Percentiles rank a stretch among this genome's conserved stretches.
Evolutionary conservation across 2,113 vertebrate genomes (phyloP).

Genomic region (Hippolais icterina): DNA sequence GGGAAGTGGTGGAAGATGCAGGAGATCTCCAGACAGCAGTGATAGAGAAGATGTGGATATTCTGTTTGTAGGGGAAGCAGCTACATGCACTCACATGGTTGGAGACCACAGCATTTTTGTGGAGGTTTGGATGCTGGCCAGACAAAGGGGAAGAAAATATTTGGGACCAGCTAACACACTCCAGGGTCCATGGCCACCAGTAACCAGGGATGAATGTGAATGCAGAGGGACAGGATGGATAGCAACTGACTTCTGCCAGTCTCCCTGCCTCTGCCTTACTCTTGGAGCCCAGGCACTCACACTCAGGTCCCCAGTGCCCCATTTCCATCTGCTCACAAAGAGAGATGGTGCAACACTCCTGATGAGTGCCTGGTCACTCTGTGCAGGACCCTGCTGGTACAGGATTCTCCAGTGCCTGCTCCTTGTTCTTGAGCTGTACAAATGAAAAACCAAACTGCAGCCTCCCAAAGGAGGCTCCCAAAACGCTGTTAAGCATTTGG

Average conservation of each 20-base stretch:
- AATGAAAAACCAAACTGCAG: not conserved
- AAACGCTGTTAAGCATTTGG: not conserved
- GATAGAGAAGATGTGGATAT: not conserved
- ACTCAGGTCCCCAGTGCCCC: not conserved
- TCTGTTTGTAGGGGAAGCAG: not conserved
- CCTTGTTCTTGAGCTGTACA: not conserved
- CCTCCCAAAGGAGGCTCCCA: not conserved
- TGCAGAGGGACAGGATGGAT: not conserved
- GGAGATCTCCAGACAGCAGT: not conserved
- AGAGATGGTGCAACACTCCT: no score
- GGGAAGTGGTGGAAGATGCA: not conserved
- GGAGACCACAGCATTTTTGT: not conserved
- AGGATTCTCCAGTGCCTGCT: not conserved
- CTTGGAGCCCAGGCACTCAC: not conserved
- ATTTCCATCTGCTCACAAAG: no score
- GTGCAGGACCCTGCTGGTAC: not conserved
- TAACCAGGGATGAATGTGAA: not conserved
- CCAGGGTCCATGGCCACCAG: not conserved
- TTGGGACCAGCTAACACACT: not conserved
- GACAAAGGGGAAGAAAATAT: not conserved
- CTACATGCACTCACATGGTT: rapidly evolving
- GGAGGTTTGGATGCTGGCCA: not conserved
- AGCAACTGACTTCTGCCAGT: not conserved
- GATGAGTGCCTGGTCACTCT: rapidly evolving
- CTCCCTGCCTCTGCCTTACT: not conserved